These are phyloP conservation scores for Otis tarda DNA, from an alignment of 2,113 vertebrate genomes.

Conservation along the genomic window DNA sequence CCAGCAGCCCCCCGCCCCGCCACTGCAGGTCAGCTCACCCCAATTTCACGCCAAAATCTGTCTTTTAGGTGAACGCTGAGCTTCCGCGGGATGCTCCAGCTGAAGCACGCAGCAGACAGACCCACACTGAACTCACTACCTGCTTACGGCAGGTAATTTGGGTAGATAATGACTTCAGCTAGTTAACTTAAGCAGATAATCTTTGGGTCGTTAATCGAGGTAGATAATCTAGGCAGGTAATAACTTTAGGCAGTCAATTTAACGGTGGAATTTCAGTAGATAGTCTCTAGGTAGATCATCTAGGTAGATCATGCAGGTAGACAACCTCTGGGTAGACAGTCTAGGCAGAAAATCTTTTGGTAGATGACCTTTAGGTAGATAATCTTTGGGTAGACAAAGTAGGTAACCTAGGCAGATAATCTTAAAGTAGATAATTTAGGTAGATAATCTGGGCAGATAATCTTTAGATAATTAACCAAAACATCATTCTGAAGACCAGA, in stretches of 20 bases:
- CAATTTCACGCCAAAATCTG: too few species aligned
- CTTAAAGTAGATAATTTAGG: not conserved
- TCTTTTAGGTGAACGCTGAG: not conserved
- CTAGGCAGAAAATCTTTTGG: not conserved
- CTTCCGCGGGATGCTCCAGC: fast-evolving
- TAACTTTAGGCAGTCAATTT: not conserved
- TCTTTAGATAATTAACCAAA: not conserved
- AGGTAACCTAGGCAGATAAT: not conserved
- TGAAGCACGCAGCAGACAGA: fast-evolving
- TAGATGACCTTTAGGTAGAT: not conserved
- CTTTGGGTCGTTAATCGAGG: too few species aligned
- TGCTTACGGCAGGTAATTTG: not conserved
- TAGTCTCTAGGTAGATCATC: not conserved
- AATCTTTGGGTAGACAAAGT: too few species aligned
- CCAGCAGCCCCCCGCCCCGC: too few species aligned
- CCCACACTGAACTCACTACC: fast-evolving
- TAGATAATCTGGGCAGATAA: not conserved
- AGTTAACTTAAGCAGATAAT: too few species aligned
- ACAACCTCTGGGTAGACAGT: not conserved
- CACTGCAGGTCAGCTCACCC: too few species aligned
- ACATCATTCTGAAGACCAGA: not conserved
- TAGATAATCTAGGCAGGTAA: not conserved
- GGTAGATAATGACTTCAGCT: not conserved
- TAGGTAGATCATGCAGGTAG: not conserved
- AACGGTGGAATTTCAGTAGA: too few species aligned